These are phyloP conservation scores for Sebastiscus tertius DNA, from an alignment of 2,797 vertebrate species.

Conservation along the genomic window DNA sequence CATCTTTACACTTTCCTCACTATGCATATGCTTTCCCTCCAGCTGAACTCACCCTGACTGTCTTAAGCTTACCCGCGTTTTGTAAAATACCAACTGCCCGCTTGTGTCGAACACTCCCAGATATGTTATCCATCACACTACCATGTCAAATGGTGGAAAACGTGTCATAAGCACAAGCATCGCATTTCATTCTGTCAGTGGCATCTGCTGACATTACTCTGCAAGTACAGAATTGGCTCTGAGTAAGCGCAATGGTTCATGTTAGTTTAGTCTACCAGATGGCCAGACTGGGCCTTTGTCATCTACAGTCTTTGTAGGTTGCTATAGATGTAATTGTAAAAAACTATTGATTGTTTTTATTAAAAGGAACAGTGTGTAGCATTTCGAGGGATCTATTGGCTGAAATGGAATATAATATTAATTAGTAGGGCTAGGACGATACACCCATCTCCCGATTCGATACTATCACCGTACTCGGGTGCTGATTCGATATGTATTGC, in stretches of 20 bases:
- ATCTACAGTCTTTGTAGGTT: neutral
- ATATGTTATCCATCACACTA: constrained; percentile 19
- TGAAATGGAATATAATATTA: too few species aligned
- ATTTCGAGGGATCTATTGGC: neutral
- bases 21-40: neutral
- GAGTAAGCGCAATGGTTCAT: constrained; percentile 13
- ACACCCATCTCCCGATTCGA: too few species aligned
- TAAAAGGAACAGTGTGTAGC: neutral
- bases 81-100: neutral
- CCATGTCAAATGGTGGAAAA: constrained; percentile 37
- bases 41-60: neutral
- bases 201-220: constrained; percentile 55
- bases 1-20: neutral
- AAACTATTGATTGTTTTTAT: neutral
- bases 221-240: constrained; percentile 37
- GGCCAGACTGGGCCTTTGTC: constrained; percentile 34
- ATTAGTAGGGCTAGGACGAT: too few species aligned
- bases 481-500: neutral
- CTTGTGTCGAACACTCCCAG: constrained; percentile 14
- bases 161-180: constrained; percentile 30
- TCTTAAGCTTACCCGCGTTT: neutral
- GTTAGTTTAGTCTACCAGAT: constrained; percentile 32
- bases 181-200: constrained; percentile 40
- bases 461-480: too few species aligned
- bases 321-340: neutral